Evolutionary conservation across 2,888 invertebrate species (phyloP), one percentile per base, ranked within the genome.

Genomic region (Drosophila flavopinicola): DNA sequence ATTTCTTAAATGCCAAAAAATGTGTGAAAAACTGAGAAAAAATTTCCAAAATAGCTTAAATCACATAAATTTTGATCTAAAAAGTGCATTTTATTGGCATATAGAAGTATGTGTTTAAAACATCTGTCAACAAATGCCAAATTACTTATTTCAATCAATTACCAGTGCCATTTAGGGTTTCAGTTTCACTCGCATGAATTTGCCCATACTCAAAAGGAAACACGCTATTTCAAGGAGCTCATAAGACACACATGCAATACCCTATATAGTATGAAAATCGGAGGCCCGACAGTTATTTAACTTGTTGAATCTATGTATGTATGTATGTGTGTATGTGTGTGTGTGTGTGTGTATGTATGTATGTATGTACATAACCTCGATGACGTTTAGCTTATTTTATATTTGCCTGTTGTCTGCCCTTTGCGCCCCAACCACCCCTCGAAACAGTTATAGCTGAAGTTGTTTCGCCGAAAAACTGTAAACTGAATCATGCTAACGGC

Each of bases 401-500:
- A 56, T 65, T 66, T 65, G 53, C 41, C 51, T 24, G 45, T 37
- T 35, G 27, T 37, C 39, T 39, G 9, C 47, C 3, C 6, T 9
- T 4, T 15, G n/a, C 6, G 6, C 7, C 15, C 1, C 13, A 2
- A 7, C 1, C 33, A 4, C 3, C 2, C 23, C 6, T 17, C 13
- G 15, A 9, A 3, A 30, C 13, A 9, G 35, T 6, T 41, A 27
- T 6, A 11, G 11, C 29, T 29, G 5, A 49, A 49, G 59, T 49
- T 64, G 65, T 84, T 84, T 84, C 63, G 45, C 60, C 77, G 45
- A 59, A 69, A 75, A 58, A 49, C 27, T 64, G 65, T 57, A 57
- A 78, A 58, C 53, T 85, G 85, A 79, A 71, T 82, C 79, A 79
- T 56, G 39, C 70, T 54, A 78, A 74, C 70, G 76, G 64, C 57